Conservation (phyloP, 2,888 invertebrate species). For the Agonopterix arenella region DNA sequence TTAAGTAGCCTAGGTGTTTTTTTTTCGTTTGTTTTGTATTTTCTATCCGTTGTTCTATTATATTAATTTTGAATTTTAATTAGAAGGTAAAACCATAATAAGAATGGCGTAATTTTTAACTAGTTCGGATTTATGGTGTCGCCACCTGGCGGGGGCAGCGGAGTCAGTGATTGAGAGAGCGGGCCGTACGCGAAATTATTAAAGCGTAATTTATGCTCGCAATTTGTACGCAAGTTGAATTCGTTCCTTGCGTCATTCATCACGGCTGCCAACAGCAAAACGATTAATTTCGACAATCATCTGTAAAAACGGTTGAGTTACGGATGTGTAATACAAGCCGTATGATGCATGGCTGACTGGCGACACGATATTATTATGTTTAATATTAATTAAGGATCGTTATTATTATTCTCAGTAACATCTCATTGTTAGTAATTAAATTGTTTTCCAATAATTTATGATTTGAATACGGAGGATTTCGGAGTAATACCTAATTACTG, state of each 20-base stretch:
- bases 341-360: neutral
- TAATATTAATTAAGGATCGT: too few species aligned
- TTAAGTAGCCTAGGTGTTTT: too few species aligned
- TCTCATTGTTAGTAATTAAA: too few species aligned
- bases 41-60: too few species aligned
- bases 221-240: constrained; percentile 72
- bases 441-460: too few species aligned
- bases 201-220: constrained; percentile 73
- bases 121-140: constrained; percentile 52
- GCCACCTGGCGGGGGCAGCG: constrained; percentile 52
- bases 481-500: too few species aligned
- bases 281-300: constrained; percentile 65
- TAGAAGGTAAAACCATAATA: neutral
- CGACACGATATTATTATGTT: too few species aligned
- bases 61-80: too few species aligned
- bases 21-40: too few species aligned
- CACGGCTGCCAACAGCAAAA: constrained; percentile 41
- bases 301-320: constrained; percentile 47
- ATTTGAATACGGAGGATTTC: too few species aligned
- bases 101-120: constrained; percentile 45
- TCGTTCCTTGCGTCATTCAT: constrained; percentile 71
- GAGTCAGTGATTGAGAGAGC: constrained; percentile 49
- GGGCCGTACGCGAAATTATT: constrained; percentile 67
- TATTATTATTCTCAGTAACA: too few species aligned
- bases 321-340: constrained; percentile 17